Conservation (phyloP, 2,797 vertebrate genomes). For the Parambassis ranga region DNA sequence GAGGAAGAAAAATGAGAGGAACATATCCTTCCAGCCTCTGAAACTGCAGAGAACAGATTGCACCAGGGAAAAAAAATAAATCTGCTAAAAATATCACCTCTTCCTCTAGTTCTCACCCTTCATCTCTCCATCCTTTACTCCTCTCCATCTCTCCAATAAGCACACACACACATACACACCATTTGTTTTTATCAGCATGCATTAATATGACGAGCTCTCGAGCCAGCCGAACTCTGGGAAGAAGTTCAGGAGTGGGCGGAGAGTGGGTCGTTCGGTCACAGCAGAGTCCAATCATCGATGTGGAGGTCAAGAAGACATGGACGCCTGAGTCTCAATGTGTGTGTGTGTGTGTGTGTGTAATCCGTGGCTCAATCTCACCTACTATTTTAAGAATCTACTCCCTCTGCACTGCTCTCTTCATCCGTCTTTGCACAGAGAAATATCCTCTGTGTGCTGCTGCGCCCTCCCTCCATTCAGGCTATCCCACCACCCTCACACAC, state of each 20-base stretch:
- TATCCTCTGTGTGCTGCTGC: not conserved
- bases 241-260: constrained; percentile 71
- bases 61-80: constrained; percentile 49
- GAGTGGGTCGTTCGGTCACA: constrained; percentile 60
- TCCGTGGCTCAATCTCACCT: constrained; percentile 73
- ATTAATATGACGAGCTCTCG: constrained; percentile 66
- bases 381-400: constrained; percentile 75
- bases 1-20: constrained; percentile 17
- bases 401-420: constrained; percentile 34
- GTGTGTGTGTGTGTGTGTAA: constrained; percentile 56
- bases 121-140: constrained; percentile 47
- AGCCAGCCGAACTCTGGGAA: constrained; percentile 64
- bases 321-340: constrained; percentile 41
- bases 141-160: constrained; percentile 20
- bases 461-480: not conserved
- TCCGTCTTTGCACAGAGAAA: constrained; percentile 25
- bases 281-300: constrained; percentile 55
- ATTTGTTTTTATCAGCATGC: constrained; percentile 64
- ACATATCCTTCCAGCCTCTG: constrained; percentile 30
- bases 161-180: constrained; percentile 19
- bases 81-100: constrained; percentile 79
- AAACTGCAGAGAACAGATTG: constrained; percentile 69
- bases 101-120: constrained; percentile 67
- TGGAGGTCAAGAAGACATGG: constrained; percentile 47
- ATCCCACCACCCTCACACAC: constrained; percentile 4